Base-by-base conservation (phyloP, 2,797 vertebrate genomes). In the Kryptopterus vitreolus region DNA sequence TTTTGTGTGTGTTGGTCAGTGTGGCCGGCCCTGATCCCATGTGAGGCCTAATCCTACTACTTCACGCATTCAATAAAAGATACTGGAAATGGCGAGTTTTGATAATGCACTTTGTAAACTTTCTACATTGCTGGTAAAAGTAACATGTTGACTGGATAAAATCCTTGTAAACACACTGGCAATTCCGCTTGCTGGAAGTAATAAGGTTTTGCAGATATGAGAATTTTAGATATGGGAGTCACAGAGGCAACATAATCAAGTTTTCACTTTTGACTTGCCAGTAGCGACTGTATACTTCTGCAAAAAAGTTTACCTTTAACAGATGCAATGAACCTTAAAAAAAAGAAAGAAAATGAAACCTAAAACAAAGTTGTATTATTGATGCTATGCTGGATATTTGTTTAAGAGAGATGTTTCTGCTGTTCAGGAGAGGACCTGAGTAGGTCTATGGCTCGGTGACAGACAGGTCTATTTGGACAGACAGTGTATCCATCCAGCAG, bases 391-490 rank as follows among this genome's bases (percentile, higher is more conserved):
- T 70, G 79, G 82, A 63, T 77, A 63, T 63, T 73, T 80, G 55
- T 22, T 75, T 66, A 75, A 59, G 59, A 58, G n/a, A 79, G 52
- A 66, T 76, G 63, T 68, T 63, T 77, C 66, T 82, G 57, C n/a
- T 57, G 50, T 78, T 82, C 31, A 65, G 59, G 55, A 33, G 75
- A 38, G 82, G 53, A 69, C 0, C 69, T 74, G 75, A 74, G 33
- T 77, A 53, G 52, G 72, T 43, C 59, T 38, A 46, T 69, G 22
- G n/a, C n/a, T 70, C 22, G 31, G 48, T 86, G 82, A 86, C 70
- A 24, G 82, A 82, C 85, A 81, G 85, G 71, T 86, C 78, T 82
- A 79, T 86, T 84, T 82, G 71, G 75, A 68, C 59, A 80, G 75
- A 63, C 48, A 61, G 59, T 73, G 58, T 70, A 73, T 83, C 77